Conservation (phyloP, 2,113 vertebrate genomes). For the Panthera leo region DNA sequence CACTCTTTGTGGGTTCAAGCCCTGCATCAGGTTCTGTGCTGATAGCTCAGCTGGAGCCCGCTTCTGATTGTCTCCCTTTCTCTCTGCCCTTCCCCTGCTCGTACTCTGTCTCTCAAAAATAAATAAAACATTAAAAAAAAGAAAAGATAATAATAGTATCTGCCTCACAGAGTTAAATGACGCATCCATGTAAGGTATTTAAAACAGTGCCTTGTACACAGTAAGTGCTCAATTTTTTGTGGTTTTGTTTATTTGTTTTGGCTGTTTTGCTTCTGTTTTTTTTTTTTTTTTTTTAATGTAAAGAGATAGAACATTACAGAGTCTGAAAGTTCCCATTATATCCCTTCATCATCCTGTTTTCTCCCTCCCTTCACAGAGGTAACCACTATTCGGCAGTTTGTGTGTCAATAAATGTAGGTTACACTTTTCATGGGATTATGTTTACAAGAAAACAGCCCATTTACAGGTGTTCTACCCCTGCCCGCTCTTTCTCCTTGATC, state of each 20-base stretch:
- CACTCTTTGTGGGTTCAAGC: too few species aligned
- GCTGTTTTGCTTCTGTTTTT: not conserved
- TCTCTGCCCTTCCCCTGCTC: too few species aligned
- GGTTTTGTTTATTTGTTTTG: not conserved
- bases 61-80: too few species aligned
- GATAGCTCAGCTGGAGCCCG: too few species aligned
- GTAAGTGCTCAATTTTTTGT: not conserved
- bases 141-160: not conserved
- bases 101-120: too few species aligned
- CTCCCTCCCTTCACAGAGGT: not conserved
- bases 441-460: not conserved
- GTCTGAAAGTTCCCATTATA: not conserved
- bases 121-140: not conserved
- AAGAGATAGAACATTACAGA: not conserved
- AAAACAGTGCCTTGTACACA: not conserved
- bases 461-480: not conserved
- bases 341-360: not conserved
- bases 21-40: too few species aligned
- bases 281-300: not conserved
- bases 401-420: not conserved
- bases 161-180: not conserved
- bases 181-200: not conserved
- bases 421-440: not conserved
- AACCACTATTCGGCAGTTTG: not conserved
- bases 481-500: constrained; percentile 49